A percentile compares a stretch with the other conserved stretches of the same genome.
phyloP scores from a whole-genome alignment of 2,888 invertebrate genomes.

The Pseudolycoriella hygida region DNA sequence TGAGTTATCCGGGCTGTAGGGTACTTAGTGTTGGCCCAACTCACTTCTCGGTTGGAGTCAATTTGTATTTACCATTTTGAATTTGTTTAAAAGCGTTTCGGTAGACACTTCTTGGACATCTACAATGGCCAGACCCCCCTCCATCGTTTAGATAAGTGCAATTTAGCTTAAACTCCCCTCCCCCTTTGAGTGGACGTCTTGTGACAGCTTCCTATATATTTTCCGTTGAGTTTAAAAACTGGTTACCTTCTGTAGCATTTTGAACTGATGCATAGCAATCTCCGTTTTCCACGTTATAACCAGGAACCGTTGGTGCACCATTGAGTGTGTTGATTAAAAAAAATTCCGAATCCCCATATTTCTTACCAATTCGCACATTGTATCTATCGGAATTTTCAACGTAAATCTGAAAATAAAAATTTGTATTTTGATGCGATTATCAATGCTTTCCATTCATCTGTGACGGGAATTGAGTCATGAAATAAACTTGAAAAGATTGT shows the following conservation, averaged over 20 bases:
- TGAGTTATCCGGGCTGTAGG: no score
- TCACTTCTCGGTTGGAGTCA: no score
- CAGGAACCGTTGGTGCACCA: conserved; percentile 24
- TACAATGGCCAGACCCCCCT: no score
- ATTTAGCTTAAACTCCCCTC: no score
- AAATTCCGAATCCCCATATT: conserved; percentile 37
- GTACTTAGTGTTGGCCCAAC: no score
- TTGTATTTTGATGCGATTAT: neutral
- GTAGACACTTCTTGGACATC: no score
- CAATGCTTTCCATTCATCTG: conserved; percentile 1
- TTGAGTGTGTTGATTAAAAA: conserved; percentile 42
- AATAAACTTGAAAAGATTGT: neutral
- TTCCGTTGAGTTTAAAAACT: no score
- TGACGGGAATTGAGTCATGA: neutral
- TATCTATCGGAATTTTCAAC: conserved; percentile 38
- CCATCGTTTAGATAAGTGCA: no score
- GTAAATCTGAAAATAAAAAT: conserved; percentile 34
- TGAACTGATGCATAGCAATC: conserved; percentile 3
- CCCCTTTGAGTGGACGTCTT: no score
- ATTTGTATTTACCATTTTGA: no score
- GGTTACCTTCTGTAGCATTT: conserved; percentile 35
- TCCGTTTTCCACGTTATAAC: neutral
- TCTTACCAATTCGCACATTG: conserved; percentile 41
- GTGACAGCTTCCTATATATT: no score
- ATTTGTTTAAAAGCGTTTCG: no score